Evolutionary conservation across 2,113 vertebrate genomes (phyloP).

Genomic region (Saccopteryx bilineata): DNA sequence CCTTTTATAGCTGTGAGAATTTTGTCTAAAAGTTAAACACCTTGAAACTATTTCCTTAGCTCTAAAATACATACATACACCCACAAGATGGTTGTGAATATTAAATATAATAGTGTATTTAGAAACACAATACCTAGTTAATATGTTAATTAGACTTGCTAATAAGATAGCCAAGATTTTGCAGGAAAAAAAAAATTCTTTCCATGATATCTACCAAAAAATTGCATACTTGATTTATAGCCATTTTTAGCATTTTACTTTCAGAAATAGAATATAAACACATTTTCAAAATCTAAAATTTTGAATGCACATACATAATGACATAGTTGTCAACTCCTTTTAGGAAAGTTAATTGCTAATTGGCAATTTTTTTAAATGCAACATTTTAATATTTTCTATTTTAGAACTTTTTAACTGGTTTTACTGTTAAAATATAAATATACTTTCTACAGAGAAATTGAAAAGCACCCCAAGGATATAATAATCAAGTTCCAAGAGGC

Average conservation of each 20-base stretch:
- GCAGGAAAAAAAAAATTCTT: neutral
- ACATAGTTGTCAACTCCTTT: neutral
- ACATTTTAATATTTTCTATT: slow-evolving; percentile 1
- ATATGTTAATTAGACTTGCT: neutral
- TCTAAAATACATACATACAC: neutral
- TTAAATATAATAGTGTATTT: neutral
- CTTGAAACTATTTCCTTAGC: neutral
- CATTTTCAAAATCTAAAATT: neutral
- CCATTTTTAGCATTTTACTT: slow-evolving; percentile 17
- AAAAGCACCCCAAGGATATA: neutral
- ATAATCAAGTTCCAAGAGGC: slow-evolving; percentile 33
- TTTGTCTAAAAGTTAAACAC: neutral
- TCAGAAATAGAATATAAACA: neutral
- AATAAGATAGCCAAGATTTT: neutral
- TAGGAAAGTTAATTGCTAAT: slow-evolving; percentile 26
- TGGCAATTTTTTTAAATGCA: neutral
- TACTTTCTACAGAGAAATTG: neutral
- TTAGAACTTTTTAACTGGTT: neutral
- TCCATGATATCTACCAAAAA: neutral
- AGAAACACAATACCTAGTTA: neutral
- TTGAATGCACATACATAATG: neutral
- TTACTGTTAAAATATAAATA: neutral
- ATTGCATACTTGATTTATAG: neutral
- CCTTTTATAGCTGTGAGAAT: neutral
- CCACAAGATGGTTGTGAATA: neutral